These are phyloP conservation scores for Enteromius paludinosus DNA, from an alignment of 2,797 vertebrate species.

Conservation along the genomic window DNA sequence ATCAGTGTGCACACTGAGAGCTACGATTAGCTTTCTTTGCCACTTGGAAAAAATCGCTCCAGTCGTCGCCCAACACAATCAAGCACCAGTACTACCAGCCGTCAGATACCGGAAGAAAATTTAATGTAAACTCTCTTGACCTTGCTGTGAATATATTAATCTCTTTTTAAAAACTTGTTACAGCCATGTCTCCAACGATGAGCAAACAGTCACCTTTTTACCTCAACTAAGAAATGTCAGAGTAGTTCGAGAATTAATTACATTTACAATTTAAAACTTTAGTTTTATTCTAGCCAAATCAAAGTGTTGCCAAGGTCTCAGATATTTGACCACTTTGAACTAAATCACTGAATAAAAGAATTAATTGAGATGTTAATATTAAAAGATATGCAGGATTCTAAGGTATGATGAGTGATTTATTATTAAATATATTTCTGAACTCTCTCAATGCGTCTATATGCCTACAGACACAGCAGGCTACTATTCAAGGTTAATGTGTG, in stretches of 20 bases:
- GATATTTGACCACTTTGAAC: not conserved
- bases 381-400: not conserved
- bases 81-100: constrained; percentile 22
- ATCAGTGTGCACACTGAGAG: constrained; percentile 16
- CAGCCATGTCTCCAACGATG: not conserved
- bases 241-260: not conserved
- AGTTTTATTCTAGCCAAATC: not conserved
- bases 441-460: not conserved
- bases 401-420: not conserved
- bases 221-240: not conserved
- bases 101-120: constrained; percentile 20
- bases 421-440: not conserved
- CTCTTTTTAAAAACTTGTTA: constrained; percentile 25
- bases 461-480: not conserved
- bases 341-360: not conserved
- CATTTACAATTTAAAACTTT: not conserved
- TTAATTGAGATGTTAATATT: not conserved
- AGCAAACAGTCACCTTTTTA: constrained; percentile 4
- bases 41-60: constrained; percentile 37
- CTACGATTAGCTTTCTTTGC: constrained; percentile 24
- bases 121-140: constrained; percentile 16
- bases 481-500: constrained; percentile 30
- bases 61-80: constrained; percentile 41
- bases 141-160: not conserved
- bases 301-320: not conserved